Conservation (phyloP, 2,797 vertebrate species). For the Tragelaphus eurycerus region DNA sequence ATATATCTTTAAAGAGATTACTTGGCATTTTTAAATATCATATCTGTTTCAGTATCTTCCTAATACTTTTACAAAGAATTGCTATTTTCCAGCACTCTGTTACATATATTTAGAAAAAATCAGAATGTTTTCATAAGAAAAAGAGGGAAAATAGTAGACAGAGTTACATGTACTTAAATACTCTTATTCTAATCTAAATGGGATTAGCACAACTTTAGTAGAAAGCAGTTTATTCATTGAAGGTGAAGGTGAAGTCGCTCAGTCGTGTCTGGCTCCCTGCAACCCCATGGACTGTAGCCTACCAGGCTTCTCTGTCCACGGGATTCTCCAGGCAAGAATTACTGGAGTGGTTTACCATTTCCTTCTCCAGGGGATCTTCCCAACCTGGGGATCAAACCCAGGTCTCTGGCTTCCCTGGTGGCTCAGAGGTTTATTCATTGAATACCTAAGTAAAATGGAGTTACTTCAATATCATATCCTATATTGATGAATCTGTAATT, state of each 20-base stretch:
- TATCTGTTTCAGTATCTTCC: background rate
- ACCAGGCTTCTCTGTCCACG: too few relatives aligned
- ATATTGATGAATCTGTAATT: background rate
- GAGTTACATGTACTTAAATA: background rate
- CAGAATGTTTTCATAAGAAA: background rate
- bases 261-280: too few relatives aligned
- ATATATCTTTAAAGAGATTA: background rate
- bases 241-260: too few relatives aligned
- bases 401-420: too few relatives aligned
- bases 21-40: background rate
- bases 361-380: too few relatives aligned
- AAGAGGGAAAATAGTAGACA: background rate
- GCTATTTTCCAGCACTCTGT: background rate
- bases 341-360: too few relatives aligned
- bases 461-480: background rate
- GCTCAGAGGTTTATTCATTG: background rate
- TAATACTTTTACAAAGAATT: background rate
- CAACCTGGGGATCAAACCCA: too few relatives aligned
- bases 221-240: background rate
- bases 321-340: too few relatives aligned
- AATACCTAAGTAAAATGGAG: background rate
- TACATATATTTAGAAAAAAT: background rate
- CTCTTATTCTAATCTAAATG: background rate
- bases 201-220: background rate
- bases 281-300: too few relatives aligned